phyloP scores from a whole-genome alignment of 1,140 invertebrate genomes.

The Yoshiicerus persimilis region DNA sequence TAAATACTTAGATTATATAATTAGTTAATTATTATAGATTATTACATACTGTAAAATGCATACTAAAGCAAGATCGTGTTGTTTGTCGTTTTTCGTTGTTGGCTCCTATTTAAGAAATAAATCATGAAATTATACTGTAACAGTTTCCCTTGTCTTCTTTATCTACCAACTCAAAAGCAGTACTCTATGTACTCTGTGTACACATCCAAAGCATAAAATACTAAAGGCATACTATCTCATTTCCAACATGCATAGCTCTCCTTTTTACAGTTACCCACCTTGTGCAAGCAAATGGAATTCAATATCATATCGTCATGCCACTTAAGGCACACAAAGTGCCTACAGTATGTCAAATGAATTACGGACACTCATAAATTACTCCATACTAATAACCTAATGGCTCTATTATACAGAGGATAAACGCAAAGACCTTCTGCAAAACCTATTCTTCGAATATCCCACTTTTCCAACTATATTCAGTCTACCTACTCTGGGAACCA shows the following conservation, averaged over 20 bases:
- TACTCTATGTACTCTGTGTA: neutral
- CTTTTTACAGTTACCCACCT: neutral
- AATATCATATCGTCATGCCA: neutral
- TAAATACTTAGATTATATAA: constrained; percentile 4
- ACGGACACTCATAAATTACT: neutral
- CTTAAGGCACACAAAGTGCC: neutral
- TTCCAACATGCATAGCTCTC: neutral
- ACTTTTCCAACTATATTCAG: no score
- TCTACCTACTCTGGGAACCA: no score
- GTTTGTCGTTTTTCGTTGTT: constrained; percentile 19
- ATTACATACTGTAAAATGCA: neutral
- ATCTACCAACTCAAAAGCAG: neutral
- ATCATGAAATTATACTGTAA: constrained; percentile 9
- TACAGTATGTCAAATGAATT: neutral
- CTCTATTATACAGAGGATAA: no score
- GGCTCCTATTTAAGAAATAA: constrained; percentile 19
- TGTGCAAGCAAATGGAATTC: neutral
- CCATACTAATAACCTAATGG: neutral
- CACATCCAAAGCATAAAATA: neutral
- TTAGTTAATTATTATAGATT: neutral
- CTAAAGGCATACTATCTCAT: neutral
- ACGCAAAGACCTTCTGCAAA: neutral
- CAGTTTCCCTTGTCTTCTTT: neutral
- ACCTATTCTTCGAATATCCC: no score
- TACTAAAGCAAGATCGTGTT: neutral